phyloP scores from a whole-genome alignment of 2,888 invertebrate genomes.

The Euplagia quadripunctaria region DNA sequence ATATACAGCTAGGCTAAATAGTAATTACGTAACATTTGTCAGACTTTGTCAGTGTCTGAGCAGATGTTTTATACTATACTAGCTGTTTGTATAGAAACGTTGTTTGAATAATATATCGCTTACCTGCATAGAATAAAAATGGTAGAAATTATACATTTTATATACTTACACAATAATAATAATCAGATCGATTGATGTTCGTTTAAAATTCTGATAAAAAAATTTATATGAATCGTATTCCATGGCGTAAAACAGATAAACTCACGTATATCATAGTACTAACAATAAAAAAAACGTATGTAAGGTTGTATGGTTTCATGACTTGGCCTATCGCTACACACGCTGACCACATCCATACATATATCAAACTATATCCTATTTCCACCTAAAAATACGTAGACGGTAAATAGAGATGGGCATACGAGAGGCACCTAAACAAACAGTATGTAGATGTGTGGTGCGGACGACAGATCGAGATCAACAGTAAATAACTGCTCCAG shows the following conservation, averaged over 20 bases:
- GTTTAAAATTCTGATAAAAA: too few relatives aligned
- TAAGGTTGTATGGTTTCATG: background rate
- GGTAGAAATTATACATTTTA: background rate
- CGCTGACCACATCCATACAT: background rate
- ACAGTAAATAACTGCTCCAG: constrained; percentile 79
- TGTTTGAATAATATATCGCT: too few relatives aligned
- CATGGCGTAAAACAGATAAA: too few relatives aligned
- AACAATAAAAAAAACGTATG: too few relatives aligned
- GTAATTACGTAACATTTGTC: background rate
- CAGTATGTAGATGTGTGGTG: constrained; percentile 52
- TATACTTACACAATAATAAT: too few relatives aligned
- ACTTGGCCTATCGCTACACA: background rate
- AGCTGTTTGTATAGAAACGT: too few relatives aligned
- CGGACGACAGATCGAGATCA: constrained; percentile 77
- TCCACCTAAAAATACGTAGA: constrained; percentile 20
- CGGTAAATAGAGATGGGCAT: constrained; percentile 19
- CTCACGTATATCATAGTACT: too few relatives aligned
- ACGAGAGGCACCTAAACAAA: constrained; percentile 55
- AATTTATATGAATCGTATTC: too few relatives aligned
- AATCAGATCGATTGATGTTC: too few relatives aligned
- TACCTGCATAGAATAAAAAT: background rate
- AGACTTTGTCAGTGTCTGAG: background rate
- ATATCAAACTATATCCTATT: constrained; percentile 6
- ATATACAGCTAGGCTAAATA: background rate
- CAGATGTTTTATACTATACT: background rate